Evolutionary conservation across 2,888 invertebrate species (phyloP).

Genomic region (Agonopterix heracliana): DNA sequence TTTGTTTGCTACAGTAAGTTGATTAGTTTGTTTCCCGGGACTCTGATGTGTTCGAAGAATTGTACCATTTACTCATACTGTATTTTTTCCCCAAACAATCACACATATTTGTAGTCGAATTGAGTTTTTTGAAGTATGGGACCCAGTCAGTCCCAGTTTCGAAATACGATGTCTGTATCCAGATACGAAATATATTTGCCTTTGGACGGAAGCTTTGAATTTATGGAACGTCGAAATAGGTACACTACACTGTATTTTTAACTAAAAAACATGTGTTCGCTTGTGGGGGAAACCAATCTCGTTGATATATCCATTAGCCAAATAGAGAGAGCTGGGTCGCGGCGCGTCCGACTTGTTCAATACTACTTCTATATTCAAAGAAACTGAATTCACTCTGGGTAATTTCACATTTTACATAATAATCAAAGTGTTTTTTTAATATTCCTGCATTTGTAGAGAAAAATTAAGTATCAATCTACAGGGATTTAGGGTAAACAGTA

Average conservation of each 20-base stretch:
- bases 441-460: no score
- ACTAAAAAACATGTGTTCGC: slow-evolving; percentile 33
- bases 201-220: slow-evolving; percentile 3
- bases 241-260: slow-evolving; percentile 22
- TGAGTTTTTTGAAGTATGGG: background rate
- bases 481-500: no score
- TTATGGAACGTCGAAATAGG: slow-evolving; percentile 3
- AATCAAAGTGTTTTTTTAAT: no score
- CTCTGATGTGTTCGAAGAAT: slow-evolving; percentile 12
- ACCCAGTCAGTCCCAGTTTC: background rate
- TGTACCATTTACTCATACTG: no score
- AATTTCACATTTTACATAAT: background rate
- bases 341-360: slow-evolving; percentile 3
- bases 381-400: background rate
- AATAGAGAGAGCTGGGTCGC: slow-evolving; percentile 34
- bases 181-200: background rate
- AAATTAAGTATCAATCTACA: no score
- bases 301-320: slow-evolving; percentile 57
- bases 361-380: background rate
- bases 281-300: slow-evolving; percentile 52
- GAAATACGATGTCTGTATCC: background rate
- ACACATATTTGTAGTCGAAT: background rate
- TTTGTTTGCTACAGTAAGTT: slow-evolving; percentile 32
- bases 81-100: no score
- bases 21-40: slow-evolving; percentile 30